These are phyloP conservation scores for Acropternis orthonyx DNA, from an alignment of 2,797 vertebrate species.

Conservation along the genomic window DNA sequence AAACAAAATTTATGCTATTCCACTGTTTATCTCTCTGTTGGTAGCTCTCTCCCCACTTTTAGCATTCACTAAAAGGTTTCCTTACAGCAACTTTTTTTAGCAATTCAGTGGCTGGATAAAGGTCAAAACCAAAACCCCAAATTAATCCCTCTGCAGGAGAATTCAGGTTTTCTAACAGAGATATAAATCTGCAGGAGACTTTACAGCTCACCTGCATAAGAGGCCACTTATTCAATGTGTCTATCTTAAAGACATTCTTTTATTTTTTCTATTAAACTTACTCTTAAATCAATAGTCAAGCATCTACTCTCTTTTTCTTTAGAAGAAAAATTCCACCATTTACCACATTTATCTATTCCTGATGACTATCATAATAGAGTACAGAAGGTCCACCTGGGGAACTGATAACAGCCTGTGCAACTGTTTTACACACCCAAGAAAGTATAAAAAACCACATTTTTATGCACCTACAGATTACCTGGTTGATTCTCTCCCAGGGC, in stretches of 20 bases:
- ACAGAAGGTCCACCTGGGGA: not conserved
- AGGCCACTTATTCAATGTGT: not conserved
- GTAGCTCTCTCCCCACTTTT: rapidly evolving
- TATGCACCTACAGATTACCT: conserved; percentile 61
- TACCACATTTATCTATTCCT: not conserved
- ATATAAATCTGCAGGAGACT: not conserved
- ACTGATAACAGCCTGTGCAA: not conserved
- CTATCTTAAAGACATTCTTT: not conserved
- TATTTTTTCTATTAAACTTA: not conserved
- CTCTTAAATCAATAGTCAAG: not conserved
- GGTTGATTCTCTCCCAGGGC: conserved; percentile 73
- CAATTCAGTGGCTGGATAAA: not conserved
- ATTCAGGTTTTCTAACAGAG: not conserved
- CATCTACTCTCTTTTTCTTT: not conserved
- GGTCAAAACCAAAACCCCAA: not conserved
- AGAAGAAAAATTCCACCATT: not conserved
- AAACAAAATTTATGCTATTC: not conserved
- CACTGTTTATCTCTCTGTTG: not conserved
- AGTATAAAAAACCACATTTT: not conserved
- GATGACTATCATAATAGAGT: not conserved
- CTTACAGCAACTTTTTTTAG: not conserved
- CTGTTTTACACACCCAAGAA: not conserved
- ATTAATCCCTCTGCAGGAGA: not conserved
- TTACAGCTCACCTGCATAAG: not conserved
- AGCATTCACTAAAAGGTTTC: not conserved